phyloP scores from a whole-genome alignment of 2,888 invertebrate genomes.

The Ornithoptera alexandrae region DNA sequence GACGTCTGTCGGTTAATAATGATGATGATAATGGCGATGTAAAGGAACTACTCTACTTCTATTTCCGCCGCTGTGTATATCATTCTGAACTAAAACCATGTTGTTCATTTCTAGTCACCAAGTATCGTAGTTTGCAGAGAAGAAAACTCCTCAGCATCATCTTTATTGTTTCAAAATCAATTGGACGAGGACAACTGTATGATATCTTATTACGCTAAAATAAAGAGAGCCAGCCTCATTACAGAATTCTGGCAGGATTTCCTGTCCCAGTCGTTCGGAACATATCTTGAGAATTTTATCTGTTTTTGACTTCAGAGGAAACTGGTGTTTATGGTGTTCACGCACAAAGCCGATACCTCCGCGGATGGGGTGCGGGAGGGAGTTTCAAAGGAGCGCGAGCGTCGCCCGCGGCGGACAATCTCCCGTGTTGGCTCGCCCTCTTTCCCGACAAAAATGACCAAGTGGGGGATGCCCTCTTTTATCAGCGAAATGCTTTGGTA shows the following conservation, averaged over 20 bases:
- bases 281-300: slow-evolving; percentile 24
- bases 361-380: slow-evolving; percentile 5
- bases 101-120: too few relatives aligned
- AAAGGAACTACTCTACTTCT: too few relatives aligned
- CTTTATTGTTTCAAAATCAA: too few relatives aligned
- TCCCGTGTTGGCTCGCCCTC: slow-evolving; percentile 44
- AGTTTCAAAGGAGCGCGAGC: slow-evolving; percentile 40
- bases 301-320: slow-evolving; percentile 3
- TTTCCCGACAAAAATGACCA: slow-evolving; percentile 39
- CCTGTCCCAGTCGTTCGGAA: slow-evolving; percentile 10
- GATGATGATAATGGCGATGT: too few relatives aligned
- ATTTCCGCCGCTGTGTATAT: too few relatives aligned
- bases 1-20: too few relatives aligned
- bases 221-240: slow-evolving; percentile 9
- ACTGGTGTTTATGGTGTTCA: slow-evolving; percentile 17
- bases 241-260: slow-evolving; percentile 9
- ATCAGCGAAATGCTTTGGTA: slow-evolving; percentile 25
- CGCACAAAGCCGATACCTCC: slow-evolving; percentile 5
- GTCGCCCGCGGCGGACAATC: slow-evolving; percentile 45
- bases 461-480: slow-evolving; percentile 17
- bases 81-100: too few relatives aligned
- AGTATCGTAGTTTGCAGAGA: too few relatives aligned
- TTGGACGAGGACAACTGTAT: background rate
- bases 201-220: slow-evolving; percentile 27
- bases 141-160: too few relatives aligned